A percentile compares a stretch with the other conserved stretches of the same genome.
Evolutionary conservation across 2,113 vertebrate genomes (phyloP).

Genomic region (Larimichthys polyactis): DNA sequence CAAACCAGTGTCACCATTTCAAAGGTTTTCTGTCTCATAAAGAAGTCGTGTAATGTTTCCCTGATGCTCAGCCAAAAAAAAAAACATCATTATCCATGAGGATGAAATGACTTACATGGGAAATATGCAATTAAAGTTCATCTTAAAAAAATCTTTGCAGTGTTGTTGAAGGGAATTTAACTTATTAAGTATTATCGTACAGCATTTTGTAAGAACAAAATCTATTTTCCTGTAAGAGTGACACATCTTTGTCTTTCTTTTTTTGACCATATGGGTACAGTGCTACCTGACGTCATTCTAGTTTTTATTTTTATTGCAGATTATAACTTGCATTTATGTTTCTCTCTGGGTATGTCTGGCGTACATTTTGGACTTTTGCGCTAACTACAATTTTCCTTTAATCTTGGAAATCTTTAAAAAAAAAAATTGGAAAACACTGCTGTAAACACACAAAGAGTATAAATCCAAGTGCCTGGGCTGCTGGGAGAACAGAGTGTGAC

Average conservation of each 20-base stretch:
- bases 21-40: slow-evolving; percentile 54
- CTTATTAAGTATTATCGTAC: not conserved
- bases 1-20: slow-evolving; percentile 44
- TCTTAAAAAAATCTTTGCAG: not conserved
- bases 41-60: slow-evolving; percentile 13
- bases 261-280: not conserved
- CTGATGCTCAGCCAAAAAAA: slow-evolving; percentile 35
- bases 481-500: not conserved
- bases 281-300: not conserved
- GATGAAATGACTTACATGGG: slow-evolving; percentile 28
- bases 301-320: not conserved
- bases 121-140: slow-evolving; percentile 25
- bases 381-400: not conserved
- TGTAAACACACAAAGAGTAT: not conserved
- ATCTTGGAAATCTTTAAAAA: not conserved
- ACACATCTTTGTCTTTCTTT: not conserved
- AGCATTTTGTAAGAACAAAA: not conserved
- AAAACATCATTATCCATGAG: slow-evolving; percentile 39
- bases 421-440: not conserved
- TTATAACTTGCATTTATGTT: too few species aligned
- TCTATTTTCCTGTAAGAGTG: not conserved
- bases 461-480: not conserved
- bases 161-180: not conserved
- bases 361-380: not conserved
- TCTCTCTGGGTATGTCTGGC: not conserved